Base-by-base conservation (phyloP, 2,797 vertebrate genomes). In the Steatocranus sp. region DNA sequence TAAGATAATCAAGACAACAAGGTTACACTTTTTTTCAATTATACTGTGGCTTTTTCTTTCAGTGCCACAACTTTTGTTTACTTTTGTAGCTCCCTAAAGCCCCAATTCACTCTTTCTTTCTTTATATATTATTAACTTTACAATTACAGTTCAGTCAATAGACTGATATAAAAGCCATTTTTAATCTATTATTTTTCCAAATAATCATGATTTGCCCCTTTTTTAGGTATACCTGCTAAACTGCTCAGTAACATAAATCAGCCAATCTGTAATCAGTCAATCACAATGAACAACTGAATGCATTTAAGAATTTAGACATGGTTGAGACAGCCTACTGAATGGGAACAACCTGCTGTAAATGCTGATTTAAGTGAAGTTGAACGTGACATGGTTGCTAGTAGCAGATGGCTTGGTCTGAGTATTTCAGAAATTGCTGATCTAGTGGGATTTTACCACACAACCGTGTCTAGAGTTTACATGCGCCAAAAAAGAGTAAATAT, bases 401-500 rank as follows among this genome's bases (percentile, higher is more conserved):
- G 12, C 36, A 6, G 20, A 38, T 8, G 36, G 34, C 34, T 14
- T 38, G n/a, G n/a, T 41, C 20, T 23, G 20, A 41, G 36, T 66
- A 66, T 43, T 68, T 68, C 36, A 2, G 2, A 68, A 25, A 25
- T 15, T 43, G 36, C 20, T 43, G 63, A 43, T 41, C 11, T 23
- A 6, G 12, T 66, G 34, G 61, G 20, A 68, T 68, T 23, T 11
- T 68, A 14, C 23, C 1, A 1, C 20, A 25, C 0, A 43, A 0
- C 38, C 3, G 2, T 43, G 8, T 27, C 20, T 17, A 68, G 23
- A 38, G 20, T 43, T 68, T 68, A 41, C 20, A 68, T 41, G 36
- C 12, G 7, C 3, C 36, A 41, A 43, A 68, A 68, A 41, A n/a
- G 11, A 8, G 36, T 41, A 68, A 41, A 41, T 41, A 4, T 23